Evolutionary conservation across 2,113 vertebrate genomes (phyloP).

Genomic region (Upupa epops): DNA sequence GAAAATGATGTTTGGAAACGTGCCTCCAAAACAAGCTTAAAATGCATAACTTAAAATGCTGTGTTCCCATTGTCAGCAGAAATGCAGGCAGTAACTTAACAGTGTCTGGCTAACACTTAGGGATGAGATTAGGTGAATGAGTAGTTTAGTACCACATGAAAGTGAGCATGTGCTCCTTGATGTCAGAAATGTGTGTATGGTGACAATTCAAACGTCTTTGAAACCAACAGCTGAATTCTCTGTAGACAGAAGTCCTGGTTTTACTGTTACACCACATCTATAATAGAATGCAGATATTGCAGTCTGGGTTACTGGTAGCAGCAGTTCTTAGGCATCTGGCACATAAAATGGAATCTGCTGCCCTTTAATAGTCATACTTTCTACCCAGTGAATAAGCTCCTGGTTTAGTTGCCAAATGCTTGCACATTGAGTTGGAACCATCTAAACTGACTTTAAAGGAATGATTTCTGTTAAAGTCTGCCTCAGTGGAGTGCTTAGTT

Average conservation of each 20-base stretch:
- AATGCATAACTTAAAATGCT: not conserved
- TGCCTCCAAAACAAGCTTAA: not conserved
- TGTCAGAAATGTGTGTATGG: not conserved
- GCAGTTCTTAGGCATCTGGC: not conserved
- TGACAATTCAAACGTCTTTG: not conserved
- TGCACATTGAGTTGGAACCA: not conserved
- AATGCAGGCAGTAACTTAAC: not conserved
- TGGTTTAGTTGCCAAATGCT: not conserved
- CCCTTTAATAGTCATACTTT: not conserved
- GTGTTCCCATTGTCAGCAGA: not conserved
- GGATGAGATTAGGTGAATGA: not conserved
- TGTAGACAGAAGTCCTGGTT: not conserved
- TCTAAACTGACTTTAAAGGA: not conserved
- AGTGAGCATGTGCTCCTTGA: not conserved
- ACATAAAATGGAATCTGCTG: not conserved
- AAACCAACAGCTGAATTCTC: not conserved
- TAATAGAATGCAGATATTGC: not conserved
- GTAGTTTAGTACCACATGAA: not conserved
- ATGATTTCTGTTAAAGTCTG: not conserved
- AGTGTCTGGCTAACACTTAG: not conserved
- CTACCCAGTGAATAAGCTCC: not conserved
- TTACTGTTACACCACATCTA: not conserved
- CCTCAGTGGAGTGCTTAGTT: not conserved
- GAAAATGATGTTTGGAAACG: not conserved
- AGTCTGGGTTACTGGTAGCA: not conserved